Evolutionary conservation across 1,140 invertebrate species (phyloP).

Genomic region (Tenebrio molitor): DNA sequence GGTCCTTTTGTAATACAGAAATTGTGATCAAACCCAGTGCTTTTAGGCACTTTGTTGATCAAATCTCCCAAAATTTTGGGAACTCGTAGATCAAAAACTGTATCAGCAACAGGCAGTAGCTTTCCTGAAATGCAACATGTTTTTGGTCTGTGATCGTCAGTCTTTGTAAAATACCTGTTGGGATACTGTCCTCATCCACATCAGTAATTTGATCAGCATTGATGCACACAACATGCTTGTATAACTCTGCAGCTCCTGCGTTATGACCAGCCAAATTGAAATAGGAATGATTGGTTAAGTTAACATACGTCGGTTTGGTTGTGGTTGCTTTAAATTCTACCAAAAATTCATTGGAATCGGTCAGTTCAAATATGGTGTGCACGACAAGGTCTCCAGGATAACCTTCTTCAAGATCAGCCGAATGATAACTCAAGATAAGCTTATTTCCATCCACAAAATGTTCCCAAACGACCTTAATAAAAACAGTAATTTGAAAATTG

Average conservation of each 20-base stretch:
- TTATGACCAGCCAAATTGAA: conserved; percentile 93
- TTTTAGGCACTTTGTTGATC: conserved; percentile 65
- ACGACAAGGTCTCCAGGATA: conserved; percentile 84
- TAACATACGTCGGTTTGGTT: conserved; percentile 86
- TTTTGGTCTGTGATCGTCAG: neutral
- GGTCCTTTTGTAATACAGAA: conserved; percentile 68
- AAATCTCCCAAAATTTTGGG: conserved; percentile 70
- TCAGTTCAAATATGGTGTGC: conserved; percentile 80
- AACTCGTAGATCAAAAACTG: conserved; percentile 75
- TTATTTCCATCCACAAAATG: conserved; percentile 62
- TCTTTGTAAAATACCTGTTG: conserved; percentile 75
- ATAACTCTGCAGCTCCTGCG: conserved; percentile 70
- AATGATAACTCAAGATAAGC: conserved; percentile 64
- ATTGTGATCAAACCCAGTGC: conserved; percentile 83
- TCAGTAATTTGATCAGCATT: conserved; percentile 85
- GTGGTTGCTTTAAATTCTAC: conserved; percentile 82
- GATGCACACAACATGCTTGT: conserved; percentile 81
- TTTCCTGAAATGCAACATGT: conserved; percentile 54
- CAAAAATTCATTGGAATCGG: conserved; percentile 77
- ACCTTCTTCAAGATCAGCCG: conserved; percentile 85
- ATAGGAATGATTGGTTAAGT: conserved; percentile 94
- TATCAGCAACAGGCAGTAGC: conserved; percentile 56
- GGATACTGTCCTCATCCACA: conserved; percentile 80
- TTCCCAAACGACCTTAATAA: conserved; percentile 59
- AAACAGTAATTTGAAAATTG: neutral